Evolutionary conservation across 2,888 invertebrate species (phyloP), one percentile per base, ranked within the genome.

Genomic region (Rhimphoctona megacephalus): DNA sequence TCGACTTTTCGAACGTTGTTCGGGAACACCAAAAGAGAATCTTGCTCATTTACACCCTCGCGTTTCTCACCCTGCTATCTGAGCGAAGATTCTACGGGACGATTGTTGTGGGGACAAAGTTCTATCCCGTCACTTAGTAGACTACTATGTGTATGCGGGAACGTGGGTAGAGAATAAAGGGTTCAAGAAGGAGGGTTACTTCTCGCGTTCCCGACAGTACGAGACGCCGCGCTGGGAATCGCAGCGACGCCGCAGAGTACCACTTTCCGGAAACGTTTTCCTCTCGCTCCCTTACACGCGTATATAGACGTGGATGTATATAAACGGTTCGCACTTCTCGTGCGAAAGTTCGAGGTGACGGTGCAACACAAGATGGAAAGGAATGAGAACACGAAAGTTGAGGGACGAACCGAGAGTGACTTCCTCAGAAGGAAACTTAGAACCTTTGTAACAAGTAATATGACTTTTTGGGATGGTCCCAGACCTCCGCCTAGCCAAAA

Each of bases 21-120:
- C 82, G 36, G 72, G 22, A 79, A 70, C 52, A 36, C 73, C 67
- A 49, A n/a, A n/a, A 54, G 57, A 83, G 73, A 78, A 86, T 76
- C 73, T 52, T 61, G 74, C n/a, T 43, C 64, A 67, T 61, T n/a
- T 33, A 46, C 52, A 46, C 69, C 69, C 39, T 70, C 69, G 54
- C 70, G 19, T 66, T 30, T 70, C 52, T 81, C 72, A 36, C 70
- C 70, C 25, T 67, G 36, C 22, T 54, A 61, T 36, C 67, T 25
- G 73, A 17, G 54, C 77, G 43, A 74, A 81, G 78, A 81, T 81
- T 81, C 67, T 46, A 19, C 77, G 61, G 66, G 72, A 79, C 74
- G 81, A 82, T 85, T 81, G 86, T 81, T 84, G 89, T 90, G 83
- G 61, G 73, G 84, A 81, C 83, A 80, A 86, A 87, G 85, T 88